Evolutionary conservation across 2,888 invertebrate species (phyloP), one percentile per base, ranked within the genome.

Genomic region (Epirrhoe alternata): DNA sequence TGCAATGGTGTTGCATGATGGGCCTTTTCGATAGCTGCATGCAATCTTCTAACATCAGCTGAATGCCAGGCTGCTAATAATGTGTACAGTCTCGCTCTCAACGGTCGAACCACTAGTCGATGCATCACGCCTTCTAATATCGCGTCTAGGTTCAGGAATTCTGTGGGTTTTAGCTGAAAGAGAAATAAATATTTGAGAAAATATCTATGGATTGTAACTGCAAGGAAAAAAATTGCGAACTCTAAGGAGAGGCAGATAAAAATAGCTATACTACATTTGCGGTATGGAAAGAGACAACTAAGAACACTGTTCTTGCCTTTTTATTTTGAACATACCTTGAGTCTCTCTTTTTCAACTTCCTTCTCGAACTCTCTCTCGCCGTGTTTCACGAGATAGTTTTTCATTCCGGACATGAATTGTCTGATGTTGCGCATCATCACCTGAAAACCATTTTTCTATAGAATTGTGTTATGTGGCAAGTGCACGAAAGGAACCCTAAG

Each of bases 331-430:
- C 78, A 80, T 89, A 96, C 96, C 94, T 97, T 97, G 62, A 95
- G 94, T 72, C 97, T 94, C 85, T 98, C 97, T 78, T 96, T 95
- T 86, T 98, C 97, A 53, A 99, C 97, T 85, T 98, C 96, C 76
- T 96, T 96, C 83, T 98, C 97, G 84, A 99, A 97, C 77, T 97
- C 97, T 69, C 97, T 96, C 85, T 99, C 99, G 16, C 99, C 99
- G 79, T 98, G 98, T 81, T 98, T 98, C 38, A 99, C 97, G 68
- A 99, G 94, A 88, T 99, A 99, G 88, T 99, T 99, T 88, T 99
- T 99, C 96, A 99, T 99, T 63, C 99, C 99, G 14, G 97, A 98
- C 97, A 99, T 98, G 85, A 99, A 99, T 87, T 99, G 98, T 0
- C 99, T 95, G 94, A 98, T 97, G 81, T 97, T 97, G 68, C 97